Evolutionary conservation across 2,888 invertebrate species (phyloP), one percentile per base, ranked within the genome.

Genomic region (Blastobasis lacticolella): DNA sequence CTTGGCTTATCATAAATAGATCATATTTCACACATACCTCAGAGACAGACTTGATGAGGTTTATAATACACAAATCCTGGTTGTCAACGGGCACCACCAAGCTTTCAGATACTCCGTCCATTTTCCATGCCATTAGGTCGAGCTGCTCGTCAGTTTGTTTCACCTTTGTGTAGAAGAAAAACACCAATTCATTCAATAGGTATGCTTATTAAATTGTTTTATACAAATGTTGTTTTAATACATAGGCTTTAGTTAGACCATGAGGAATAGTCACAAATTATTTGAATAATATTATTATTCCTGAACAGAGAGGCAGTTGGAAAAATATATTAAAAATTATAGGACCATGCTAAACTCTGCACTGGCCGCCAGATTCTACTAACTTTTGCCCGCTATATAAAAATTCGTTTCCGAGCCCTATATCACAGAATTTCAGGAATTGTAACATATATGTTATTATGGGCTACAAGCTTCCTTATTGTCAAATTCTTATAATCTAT

Each of bases 41-140:
- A 9, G 93, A 92, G 56, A 95, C 94, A 36, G 94, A 93, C 69
- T 92, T 91, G 54, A 95, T 89, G 54, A 95, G 81, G 71, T 92
- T 91, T 77, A 93, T 89, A 48, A 95, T 92, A 66, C 93, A 93
- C 56, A 92, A 87, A 71, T 94, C 91, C 66, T 90, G 90, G 57
- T 81, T 79, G 46, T 81, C 76, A 5, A 88, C 78, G 0, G 89
- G 84, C 56, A 82, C 80, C 53, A 87, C 90, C 61, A 92, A 87
- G 60, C 91, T 90, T 62, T 91, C 91, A 70, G 93, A 93, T 52
- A 93, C 92, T 59, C 90, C 91, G 56, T 92, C 93, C 72, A 95
- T 91, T 75, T 94, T 94, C 84, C 92, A 91, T 40, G 93, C 92
- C 76, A 95, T 91, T 67, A 91, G 88, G 62, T 93, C 93, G 49